Conservation (phyloP, 2,113 vertebrate species). For the Pongo abelii region DNA sequence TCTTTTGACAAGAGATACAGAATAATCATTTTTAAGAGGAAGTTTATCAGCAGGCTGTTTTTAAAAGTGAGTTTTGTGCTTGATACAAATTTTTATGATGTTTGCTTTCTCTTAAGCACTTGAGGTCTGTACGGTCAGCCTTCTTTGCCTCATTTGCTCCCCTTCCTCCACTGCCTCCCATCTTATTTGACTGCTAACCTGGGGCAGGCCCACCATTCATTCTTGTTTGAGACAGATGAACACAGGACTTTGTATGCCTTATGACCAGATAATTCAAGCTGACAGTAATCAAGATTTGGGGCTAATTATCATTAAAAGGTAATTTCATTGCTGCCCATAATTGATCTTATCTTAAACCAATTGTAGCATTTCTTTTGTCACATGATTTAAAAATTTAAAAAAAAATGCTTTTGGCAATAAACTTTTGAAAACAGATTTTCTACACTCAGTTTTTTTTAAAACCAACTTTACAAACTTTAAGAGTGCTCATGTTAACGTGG, state of each 20-base stretch:
- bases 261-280: neutral
- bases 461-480: conserved; percentile 30
- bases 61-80: neutral
- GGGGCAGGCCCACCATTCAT: neutral
- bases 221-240: neutral
- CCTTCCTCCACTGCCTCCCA: neutral
- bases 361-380: neutral
- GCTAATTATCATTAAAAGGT: neutral
- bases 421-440: conserved; percentile 44
- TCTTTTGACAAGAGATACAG: neutral
- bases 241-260: neutral
- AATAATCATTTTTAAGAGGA: conserved; percentile 5
- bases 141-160: neutral
- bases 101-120: neutral
- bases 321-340: fast-evolving
- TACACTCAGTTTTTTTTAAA: conserved; percentile 41
- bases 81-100: neutral
- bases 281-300: conserved; percentile 18
- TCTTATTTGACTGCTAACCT: neutral
- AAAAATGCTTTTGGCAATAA: neutral
- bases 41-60: neutral
- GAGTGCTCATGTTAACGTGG: conserved; percentile 49
- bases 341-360: neutral
- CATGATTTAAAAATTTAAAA: neutral
- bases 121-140: neutral